A percentile compares a stretch with the other conserved stretches of the same genome.
Evolutionary conservation across 2,888 invertebrate species (phyloP).

Genomic region (Agriotes lineatus): DNA sequence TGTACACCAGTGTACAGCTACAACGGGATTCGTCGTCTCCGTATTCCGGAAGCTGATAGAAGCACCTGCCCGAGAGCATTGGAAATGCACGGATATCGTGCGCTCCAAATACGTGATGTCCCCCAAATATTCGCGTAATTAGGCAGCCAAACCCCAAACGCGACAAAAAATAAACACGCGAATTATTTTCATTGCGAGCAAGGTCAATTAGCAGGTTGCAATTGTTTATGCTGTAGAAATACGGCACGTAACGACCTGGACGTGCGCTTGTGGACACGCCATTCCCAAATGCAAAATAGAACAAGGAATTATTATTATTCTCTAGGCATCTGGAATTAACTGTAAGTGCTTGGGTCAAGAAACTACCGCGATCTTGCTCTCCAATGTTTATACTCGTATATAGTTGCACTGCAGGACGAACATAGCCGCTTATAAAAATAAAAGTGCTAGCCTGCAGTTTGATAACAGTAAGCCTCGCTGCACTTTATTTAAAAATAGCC

Average conservation of each 20-base stretch:
- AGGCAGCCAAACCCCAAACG: too few species aligned
- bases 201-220: background rate
- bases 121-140: too few species aligned
- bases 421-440: slow-evolving; percentile 10
- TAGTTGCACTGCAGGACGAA: background rate
- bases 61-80: background rate
- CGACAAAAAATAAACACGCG: background rate
- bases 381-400: slow-evolving; percentile 11
- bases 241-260: background rate
- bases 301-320: slow-evolving; percentile 18
- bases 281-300: slow-evolving; percentile 16
- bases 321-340: slow-evolving; percentile 27
- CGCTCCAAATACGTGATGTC: slow-evolving; percentile 4
- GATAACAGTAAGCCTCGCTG: background rate
- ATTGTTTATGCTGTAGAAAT: background rate
- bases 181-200: background rate
- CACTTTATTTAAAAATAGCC: background rate
- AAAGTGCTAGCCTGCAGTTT: background rate
- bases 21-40: slow-evolving; percentile 11
- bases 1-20: too few species aligned
- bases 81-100: background rate
- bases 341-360: slow-evolving; percentile 29
- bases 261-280: background rate
- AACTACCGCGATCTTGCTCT: slow-evolving; percentile 14
- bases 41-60: slow-evolving; percentile 11